phyloP scores from a whole-genome alignment of 2,888 invertebrate genomes.

The Anthrax anthrax region DNA sequence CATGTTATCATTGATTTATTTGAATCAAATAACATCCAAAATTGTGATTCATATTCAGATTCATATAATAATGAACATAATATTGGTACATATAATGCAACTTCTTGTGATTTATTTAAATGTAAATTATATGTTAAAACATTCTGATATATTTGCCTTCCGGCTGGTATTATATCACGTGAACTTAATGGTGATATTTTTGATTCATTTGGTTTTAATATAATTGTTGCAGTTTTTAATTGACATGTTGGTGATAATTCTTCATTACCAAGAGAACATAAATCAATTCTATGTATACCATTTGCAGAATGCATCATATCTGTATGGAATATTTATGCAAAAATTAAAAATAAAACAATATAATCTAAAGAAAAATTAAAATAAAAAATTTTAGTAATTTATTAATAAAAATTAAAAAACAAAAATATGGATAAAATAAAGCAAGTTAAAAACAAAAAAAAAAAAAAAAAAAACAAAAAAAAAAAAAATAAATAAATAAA shows the following conservation, averaged over 20 bases:
- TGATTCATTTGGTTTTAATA: conserved; percentile 64
- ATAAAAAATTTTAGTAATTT: not conserved
- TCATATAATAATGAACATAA: conserved; percentile 86
- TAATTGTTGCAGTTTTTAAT: conserved; percentile 60
- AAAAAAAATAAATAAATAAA: no score
- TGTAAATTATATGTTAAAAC: conserved; percentile 77
- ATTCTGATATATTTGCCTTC: conserved; percentile 82
- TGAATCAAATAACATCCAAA: conserved; percentile 90
- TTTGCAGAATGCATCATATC: conserved; percentile 59
- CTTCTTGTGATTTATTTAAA: conserved; percentile 67
- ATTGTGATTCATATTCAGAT: conserved; percentile 87
- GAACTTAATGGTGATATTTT: conserved; percentile 65
- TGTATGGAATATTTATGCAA: conserved; percentile 12
- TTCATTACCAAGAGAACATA: conserved; percentile 58
- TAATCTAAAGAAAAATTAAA: conserved; percentile 14
- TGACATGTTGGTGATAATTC: conserved; percentile 62
- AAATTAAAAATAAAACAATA: not conserved
- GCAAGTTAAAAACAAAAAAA: no score
- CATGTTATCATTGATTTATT: conserved; percentile 75
- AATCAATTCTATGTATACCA: conserved; percentile 55
- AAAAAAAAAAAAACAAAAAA: no score
- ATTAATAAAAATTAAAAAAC: no score
- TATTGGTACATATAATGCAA: conserved; percentile 61
- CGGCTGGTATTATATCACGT: conserved; percentile 76
- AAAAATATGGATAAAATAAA: no score